A percentile compares a stretch with the other conserved stretches of the same genome.
Evolutionary conservation across 2,797 vertebrate genomes (phyloP).

Genomic region (Calcarius lapponicus): DNA sequence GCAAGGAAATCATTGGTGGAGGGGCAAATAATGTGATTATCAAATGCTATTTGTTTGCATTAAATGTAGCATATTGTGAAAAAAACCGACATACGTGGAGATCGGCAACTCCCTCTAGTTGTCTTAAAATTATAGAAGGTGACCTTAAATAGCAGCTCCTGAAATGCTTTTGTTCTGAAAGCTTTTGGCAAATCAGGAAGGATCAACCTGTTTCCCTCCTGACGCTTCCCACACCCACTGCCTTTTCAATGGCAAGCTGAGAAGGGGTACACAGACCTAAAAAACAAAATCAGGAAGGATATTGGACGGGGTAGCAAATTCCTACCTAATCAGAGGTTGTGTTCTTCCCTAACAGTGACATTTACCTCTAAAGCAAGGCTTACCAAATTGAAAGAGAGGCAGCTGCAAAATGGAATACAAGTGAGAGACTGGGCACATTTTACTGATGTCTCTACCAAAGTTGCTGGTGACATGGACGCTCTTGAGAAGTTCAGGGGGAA

Average conservation of each 20-base stretch:
- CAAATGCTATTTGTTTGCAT: not conserved
- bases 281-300: not conserved
- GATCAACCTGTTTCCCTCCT: not conserved
- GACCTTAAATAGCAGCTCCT: not conserved
- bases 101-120: not conserved
- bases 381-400: not conserved
- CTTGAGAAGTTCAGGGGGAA: not conserved
- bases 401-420: not conserved
- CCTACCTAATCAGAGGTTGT: not conserved
- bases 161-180: not conserved
- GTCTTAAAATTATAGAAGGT: not conserved
- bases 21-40: not conserved
- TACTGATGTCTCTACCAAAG: not conserved
- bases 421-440: not conserved
- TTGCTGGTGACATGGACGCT: not conserved
- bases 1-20: fast-evolving
- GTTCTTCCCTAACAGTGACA: not conserved
- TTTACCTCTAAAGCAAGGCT: not conserved
- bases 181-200: not conserved
- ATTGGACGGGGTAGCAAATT: not conserved
- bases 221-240: not conserved
- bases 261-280: not conserved
- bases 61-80: not conserved
- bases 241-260: not conserved
- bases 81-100: not conserved